Base-by-base conservation (phyloP, 2,113 vertebrate genomes). In the Dinomys branickii region DNA sequence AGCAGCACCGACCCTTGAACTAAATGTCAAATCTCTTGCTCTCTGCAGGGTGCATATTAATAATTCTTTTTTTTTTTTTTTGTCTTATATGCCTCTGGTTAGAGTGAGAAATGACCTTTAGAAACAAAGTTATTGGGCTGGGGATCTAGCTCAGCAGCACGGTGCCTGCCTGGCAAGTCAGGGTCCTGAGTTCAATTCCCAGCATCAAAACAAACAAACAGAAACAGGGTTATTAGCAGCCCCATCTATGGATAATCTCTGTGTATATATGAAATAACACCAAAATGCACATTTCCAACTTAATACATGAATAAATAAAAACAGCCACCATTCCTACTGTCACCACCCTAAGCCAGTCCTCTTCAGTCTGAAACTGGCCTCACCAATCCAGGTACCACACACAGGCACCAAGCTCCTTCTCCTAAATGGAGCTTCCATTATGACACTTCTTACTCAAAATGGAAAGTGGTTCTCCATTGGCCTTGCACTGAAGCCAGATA, bases 1-100 rank as follows among this genome's bases (percentile, higher is more conserved):
- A 50, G 47, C 47, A 50, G 47, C 47, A 50, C 47, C 9, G 47
- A 50, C 47, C n/a, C 41, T 54, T n/a, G 59, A 50, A 22, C 52
- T 77, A 95, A 54, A 73, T 92, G 82, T 52, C 81, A 84, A 41
- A 78, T 75, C 19, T 35, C 52, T 95, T 78, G 56, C 52, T 88
- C 44, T 85, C 50, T 90, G 58, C 56, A 86, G 61, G 83, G 26
- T 63, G 16, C 44, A n/a, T 35, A 44, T 5, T 59, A 50, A 54
- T 38, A 61, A 20, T 54, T 88, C 20, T 13, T 63, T 50, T 85
- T 88, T 47, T 24, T 67, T 20, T 13, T 63, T 50, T 85, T 88
- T 47, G 24, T 67, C 33, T 92, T 94, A 77, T 19, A 69, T 80
- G 38, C 56, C n/a, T 93, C 61, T 96, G 28, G 38, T 52, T 58